phyloP scores from a whole-genome alignment of 1,140 invertebrate species.

The Drosophila punjabiensis region DNA sequence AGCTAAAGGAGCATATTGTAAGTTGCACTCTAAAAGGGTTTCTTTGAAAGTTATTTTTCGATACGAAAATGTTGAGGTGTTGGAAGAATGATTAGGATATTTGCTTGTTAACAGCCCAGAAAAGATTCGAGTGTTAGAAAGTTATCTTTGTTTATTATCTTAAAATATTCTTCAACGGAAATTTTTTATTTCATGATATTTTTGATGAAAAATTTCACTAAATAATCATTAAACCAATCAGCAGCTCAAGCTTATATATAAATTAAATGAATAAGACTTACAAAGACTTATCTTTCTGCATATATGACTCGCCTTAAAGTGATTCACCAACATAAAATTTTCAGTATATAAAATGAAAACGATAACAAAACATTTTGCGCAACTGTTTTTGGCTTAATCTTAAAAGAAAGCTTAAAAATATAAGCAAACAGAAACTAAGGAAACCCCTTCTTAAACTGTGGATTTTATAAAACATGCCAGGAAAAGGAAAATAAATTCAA shows the following conservation, averaged over 20 bases:
- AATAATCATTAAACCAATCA: neutral
- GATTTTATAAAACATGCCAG: neutral
- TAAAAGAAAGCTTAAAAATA: neutral
- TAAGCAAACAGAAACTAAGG: neutral
- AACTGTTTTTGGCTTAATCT: conserved; percentile 5
- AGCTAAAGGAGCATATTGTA: conserved; percentile 90
- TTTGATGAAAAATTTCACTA: neutral
- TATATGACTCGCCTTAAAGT: neutral
- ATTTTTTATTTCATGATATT: neutral
- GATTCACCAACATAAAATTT: neutral
- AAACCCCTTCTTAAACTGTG: neutral
- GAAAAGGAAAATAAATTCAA: neutral
- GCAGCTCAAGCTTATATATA: neutral
- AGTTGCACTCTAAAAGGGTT: conserved; percentile 82
- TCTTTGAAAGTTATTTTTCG: neutral
- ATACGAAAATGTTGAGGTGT: neutral
- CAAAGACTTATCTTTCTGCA: neutral
- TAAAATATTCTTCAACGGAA: neutral
- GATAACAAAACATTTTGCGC: conserved; percentile 13
- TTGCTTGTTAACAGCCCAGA: too few relatives aligned
- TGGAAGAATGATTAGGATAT: too few relatives aligned
- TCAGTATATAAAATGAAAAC: neutral
- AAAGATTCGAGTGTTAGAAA: neutral
- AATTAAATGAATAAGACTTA: neutral
- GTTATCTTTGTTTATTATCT: neutral